Conservation (phyloP, 2,888 invertebrate species). For the Drosophila hawaiiensis region DNA sequence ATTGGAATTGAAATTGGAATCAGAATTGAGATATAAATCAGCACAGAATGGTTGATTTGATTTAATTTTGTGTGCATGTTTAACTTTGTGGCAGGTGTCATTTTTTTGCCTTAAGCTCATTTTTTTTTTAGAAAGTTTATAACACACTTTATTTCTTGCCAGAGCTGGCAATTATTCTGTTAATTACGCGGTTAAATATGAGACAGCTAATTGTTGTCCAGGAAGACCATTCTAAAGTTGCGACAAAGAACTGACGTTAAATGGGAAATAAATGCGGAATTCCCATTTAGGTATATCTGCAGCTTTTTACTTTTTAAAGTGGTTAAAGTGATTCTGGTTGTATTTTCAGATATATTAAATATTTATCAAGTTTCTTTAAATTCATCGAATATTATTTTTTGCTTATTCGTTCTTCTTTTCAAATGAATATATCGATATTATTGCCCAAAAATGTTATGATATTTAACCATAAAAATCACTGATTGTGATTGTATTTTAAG, state of each 20-base stretch:
- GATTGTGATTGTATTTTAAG: not conserved
- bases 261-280: not conserved
- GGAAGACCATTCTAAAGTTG: constrained; percentile 10
- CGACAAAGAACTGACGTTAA: not conserved
- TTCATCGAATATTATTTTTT: not conserved
- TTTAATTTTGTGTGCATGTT: constrained; percentile 31
- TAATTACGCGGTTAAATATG: constrained; percentile 53
- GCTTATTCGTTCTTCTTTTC: not conserved
- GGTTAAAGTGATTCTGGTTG: not conserved
- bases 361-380: not conserved
- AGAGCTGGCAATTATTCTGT: constrained; percentile 26
- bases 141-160: constrained; percentile 30
- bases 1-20: constrained; percentile 13
- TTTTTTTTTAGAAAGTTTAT: constrained; percentile 64
- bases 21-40: constrained; percentile 44
- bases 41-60: constrained; percentile 57
- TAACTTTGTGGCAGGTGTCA: constrained; percentile 59
- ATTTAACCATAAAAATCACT: not conserved
- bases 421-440: not conserved
- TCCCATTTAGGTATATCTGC: not conserved
- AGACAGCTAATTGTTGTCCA: constrained; percentile 12
- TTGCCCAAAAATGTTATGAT: rapidly evolving
- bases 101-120: constrained; percentile 11
- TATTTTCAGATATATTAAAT: not conserved
- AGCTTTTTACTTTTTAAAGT: not conserved